Conservation (phyloP, 1,140 invertebrate species). For the Doryteuthis pealeii region DNA sequence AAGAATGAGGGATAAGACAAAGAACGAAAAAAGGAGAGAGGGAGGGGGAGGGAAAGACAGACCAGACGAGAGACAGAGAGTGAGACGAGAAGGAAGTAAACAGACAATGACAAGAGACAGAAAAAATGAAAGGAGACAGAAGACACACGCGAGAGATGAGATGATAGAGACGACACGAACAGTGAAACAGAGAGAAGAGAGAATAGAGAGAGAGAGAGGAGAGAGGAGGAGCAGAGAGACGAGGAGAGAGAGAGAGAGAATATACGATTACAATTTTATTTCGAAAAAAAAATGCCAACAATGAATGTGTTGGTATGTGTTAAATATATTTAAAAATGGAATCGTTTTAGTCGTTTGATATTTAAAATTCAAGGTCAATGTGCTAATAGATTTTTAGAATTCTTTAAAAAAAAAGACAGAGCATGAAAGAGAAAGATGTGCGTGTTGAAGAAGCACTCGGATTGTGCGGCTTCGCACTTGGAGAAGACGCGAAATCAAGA, state of each 20-base stretch:
- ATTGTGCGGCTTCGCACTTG: neutral
- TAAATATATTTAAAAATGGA: too few relatives aligned
- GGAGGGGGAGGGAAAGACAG: constrained; percentile 7
- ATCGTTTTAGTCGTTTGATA: too few relatives aligned
- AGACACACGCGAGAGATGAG: neutral
- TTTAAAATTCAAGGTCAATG: too few relatives aligned
- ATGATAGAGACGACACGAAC: constrained; percentile 13
- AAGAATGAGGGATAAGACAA: too few relatives aligned
- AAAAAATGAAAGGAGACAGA: neutral
- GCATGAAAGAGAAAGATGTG: too few relatives aligned
- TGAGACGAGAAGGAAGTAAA: neutral
- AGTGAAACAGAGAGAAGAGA: constrained; percentile 15
- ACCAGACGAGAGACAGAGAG: neutral
- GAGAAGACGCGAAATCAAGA: neutral
- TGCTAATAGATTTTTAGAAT: too few relatives aligned
- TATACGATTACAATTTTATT: too few relatives aligned
- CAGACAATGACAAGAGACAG: neutral
- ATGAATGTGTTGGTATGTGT: too few relatives aligned
- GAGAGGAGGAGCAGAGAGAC: neutral
- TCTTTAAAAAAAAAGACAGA: too few relatives aligned
- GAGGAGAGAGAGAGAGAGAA: neutral
- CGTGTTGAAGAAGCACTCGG: neutral
- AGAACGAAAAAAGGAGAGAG: too few relatives aligned
- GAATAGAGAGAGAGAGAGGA: constrained; percentile 1
- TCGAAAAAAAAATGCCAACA: too few relatives aligned